Evolutionary conservation across 1,140 invertebrate species (phyloP), one percentile per base, ranked within the genome.

Genomic region (Meloidogyne chitwoodi): DNA sequence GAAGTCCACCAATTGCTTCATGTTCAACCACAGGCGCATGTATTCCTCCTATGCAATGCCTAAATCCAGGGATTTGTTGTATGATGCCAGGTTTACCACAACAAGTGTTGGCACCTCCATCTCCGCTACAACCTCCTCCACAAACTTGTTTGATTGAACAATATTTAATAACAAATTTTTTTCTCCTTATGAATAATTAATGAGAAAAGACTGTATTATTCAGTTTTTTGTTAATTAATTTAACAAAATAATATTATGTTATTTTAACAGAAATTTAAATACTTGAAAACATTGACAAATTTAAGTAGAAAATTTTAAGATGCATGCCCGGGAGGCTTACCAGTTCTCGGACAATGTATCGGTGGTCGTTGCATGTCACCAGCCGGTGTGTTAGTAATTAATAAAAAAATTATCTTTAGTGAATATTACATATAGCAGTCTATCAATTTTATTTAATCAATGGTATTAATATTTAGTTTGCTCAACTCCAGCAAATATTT

Each of bases 291-390:
- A 24, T 26, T 4, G 5, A 34, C 68, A 72, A n/a, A 44, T 79
- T 34, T 31, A 19, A 14, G 27, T 48, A 26, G n/a, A n/a, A 34
- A 62, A 14, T 14, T 77, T 83, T 62, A 61, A 83, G 83, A 79
- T 71, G 80, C 81, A 26, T 85, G 83, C 68, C 84, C 83, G 31
- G 80, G 82, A 31, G 82, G 82, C 29, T 63, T 80, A 68, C 63
- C 66, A n/a, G 70, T 80, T 26, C 78, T 79, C 44, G 84, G 84
- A 27, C 61, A 69, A 27, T 86, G 84, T 75, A 78, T 87, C 24
- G 77, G 67, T 61, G 85, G 84, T 41, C 80, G 76, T 67, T 86
- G 84, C 68, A 77, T 79, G 41, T 44, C 44, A 16, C 44, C 44
- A 19, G 44, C 44, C 16, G 44, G 44, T 48, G 2, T 12, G 19